Conservation (phyloP, 2,888 invertebrate species). For the Gastrophysa polygoni region DNA sequence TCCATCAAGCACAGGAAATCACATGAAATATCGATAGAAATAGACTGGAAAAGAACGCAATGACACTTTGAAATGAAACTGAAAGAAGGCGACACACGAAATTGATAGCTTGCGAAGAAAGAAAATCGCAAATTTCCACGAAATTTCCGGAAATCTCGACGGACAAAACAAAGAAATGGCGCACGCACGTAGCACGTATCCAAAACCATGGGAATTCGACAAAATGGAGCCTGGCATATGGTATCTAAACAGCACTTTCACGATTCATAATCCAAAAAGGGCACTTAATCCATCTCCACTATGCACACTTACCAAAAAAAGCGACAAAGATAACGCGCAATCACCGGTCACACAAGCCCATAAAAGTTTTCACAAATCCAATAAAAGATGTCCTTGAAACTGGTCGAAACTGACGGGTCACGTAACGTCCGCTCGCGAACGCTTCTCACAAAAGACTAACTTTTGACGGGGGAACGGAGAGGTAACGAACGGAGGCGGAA, state of each 20-base stretch:
- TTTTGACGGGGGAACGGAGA: constrained; percentile 30
- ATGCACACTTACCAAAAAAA: constrained; percentile 32
- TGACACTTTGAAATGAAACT: too few relatives aligned
- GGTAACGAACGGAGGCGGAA: constrained; percentile 12
- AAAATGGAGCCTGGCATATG: constrained; percentile 25
- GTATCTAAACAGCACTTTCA: constrained; percentile 36
- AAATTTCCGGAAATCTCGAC: not conserved
- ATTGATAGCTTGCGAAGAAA: not conserved
- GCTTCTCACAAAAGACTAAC: constrained; percentile 39
- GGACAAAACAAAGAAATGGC: not conserved
- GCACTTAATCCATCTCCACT: constrained; percentile 23
- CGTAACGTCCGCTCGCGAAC: constrained; percentile 29
- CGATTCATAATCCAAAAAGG: constrained; percentile 25
- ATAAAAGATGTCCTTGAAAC: constrained; percentile 36
- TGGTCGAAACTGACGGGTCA: constrained; percentile 31
- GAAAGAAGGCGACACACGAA: not conserved
- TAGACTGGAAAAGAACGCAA: too few relatives aligned
- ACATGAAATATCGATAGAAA: too few relatives aligned
- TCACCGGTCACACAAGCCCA: constrained; percentile 13
- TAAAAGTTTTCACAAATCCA: constrained; percentile 17
- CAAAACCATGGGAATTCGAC: constrained; percentile 18
- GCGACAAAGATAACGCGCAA: constrained; percentile 17
- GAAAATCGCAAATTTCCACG: not conserved
- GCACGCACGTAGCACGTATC: constrained; percentile 1
- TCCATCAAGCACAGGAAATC: too few relatives aligned